These are phyloP conservation scores for Priocnemis perturbator DNA, from an alignment of 2,888 invertebrate genomes.

Conservation along the genomic window DNA sequence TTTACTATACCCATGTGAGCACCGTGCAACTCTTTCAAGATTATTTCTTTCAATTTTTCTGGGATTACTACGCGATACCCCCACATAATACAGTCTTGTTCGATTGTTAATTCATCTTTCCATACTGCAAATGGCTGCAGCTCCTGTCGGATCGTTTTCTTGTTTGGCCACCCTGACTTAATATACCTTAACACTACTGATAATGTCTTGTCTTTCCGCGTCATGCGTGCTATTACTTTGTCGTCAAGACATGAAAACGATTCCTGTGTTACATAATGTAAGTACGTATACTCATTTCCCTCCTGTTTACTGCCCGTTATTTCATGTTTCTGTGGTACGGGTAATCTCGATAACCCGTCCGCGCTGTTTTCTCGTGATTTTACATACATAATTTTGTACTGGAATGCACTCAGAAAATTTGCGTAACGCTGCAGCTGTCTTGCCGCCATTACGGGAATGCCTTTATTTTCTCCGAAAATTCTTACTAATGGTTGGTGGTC, in stretches of 20 bases:
- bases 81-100: slow-evolving; percentile 44
- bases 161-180: neutral
- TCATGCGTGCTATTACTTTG: neutral
- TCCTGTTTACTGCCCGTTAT: neutral
- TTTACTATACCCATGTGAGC: slow-evolving; percentile 55
- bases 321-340: neutral
- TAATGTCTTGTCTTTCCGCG: neutral
- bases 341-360: too few relatives aligned
- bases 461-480: slow-evolving; percentile 34
- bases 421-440: slow-evolving; percentile 36
- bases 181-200: neutral
- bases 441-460: slow-evolving; percentile 30
- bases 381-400: slow-evolving; percentile 30
- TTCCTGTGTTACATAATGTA: neutral
- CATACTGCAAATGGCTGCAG: neutral
- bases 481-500: slow-evolving; percentile 29
- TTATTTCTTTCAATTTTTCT: slow-evolving; percentile 29
- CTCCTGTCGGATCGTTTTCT: neutral
- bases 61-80: slow-evolving; percentile 56
- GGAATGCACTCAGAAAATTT: slow-evolving; percentile 29
- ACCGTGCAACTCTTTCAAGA: slow-evolving; percentile 52
- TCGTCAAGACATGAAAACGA: too few relatives aligned
- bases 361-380: too few relatives aligned
- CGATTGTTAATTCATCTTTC: slow-evolving; percentile 24
- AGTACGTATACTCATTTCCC: neutral